A percentile compares a stretch with the other conserved stretches of the same genome.
phyloP scores from a whole-genome alignment of 1,140 invertebrate genomes.

The Odontomachus brunneus region DNA sequence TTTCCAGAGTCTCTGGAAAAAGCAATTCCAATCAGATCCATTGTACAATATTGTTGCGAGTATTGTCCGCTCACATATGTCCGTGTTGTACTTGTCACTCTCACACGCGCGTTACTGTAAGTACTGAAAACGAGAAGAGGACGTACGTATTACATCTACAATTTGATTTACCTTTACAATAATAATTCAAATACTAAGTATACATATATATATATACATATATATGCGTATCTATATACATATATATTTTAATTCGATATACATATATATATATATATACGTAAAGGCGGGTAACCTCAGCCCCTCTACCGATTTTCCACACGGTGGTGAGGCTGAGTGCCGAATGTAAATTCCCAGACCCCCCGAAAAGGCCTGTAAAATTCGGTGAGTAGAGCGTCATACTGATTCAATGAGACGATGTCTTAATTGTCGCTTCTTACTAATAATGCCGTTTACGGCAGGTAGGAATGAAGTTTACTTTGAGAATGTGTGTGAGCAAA shows the following conservation, averaged over 20 bases:
- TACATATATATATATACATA: conserved; percentile 73
- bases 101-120: conserved; percentile 85
- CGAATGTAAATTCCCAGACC: conserved; percentile 76
- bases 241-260: conserved; percentile 76
- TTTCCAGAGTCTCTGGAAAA: conserved; percentile 86
- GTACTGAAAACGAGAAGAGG: conserved; percentile 83
- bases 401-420: conserved; percentile 76
- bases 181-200: conserved; percentile 81
- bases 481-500: conserved; percentile 82
- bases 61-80: conserved; percentile 84
- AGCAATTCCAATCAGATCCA: conserved; percentile 84
- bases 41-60: conserved; percentile 85
- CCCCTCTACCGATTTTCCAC: conserved; percentile 70
- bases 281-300: conserved; percentile 69
- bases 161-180: conserved; percentile 78
- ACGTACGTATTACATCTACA: conserved; percentile 84
- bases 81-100: conserved; percentile 84
- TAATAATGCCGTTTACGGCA: conserved; percentile 77
- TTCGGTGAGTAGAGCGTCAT: conserved; percentile 83
- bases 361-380: conserved; percentile 77
- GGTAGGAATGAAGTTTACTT: conserved; percentile 77
- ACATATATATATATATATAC: conserved; percentile 62
- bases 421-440: conserved; percentile 76
- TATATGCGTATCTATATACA: conserved; percentile 73
- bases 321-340: conserved; percentile 75